These are phyloP conservation scores for Danio kyathit DNA, from an alignment of 2,797 vertebrate genomes.

Conservation along the genomic window DNA sequence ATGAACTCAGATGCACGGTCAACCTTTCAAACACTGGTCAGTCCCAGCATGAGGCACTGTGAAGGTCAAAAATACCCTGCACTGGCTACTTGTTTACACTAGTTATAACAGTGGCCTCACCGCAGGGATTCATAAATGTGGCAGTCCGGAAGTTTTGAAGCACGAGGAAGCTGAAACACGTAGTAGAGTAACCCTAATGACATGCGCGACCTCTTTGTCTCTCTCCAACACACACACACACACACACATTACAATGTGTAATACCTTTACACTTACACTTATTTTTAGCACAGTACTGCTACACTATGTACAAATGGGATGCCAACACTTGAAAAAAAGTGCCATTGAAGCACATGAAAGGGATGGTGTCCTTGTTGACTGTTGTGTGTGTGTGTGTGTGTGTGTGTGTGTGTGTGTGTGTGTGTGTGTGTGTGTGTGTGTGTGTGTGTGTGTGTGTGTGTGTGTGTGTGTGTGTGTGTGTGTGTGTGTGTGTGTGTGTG, in stretches of 20 bases:
- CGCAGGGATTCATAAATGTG: slow-evolving; percentile 19
- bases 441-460: too few relatives aligned
- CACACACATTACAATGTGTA: slow-evolving; percentile 27
- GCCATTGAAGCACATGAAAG: slow-evolving; percentile 69
- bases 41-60: slow-evolving; percentile 32
- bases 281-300: slow-evolving; percentile 86
- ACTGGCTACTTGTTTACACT: slow-evolving; percentile 32
- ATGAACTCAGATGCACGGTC: slow-evolving; percentile 37
- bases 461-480: too few relatives aligned
- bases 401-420: too few relatives aligned
- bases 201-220: background rate
- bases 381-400: background rate
- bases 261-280: slow-evolving; percentile 73
- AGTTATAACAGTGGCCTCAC: slow-evolving; percentile 7
- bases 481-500: too few relatives aligned
- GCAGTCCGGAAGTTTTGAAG: slow-evolving; percentile 20
- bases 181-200: slow-evolving; percentile 8
- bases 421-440: too few relatives aligned
- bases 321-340: slow-evolving; percentile 70
- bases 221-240: slow-evolving; percentile 41
- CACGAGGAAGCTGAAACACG: slow-evolving; percentile 24
- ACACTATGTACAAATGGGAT: slow-evolving; percentile 69
- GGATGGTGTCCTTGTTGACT: slow-evolving; percentile 63
- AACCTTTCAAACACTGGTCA: slow-evolving; percentile 40
- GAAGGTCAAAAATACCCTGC: slow-evolving; percentile 38